Conservation (phyloP, 2,113 vertebrate genomes). For the Megaptera novaeangliae region DNA sequence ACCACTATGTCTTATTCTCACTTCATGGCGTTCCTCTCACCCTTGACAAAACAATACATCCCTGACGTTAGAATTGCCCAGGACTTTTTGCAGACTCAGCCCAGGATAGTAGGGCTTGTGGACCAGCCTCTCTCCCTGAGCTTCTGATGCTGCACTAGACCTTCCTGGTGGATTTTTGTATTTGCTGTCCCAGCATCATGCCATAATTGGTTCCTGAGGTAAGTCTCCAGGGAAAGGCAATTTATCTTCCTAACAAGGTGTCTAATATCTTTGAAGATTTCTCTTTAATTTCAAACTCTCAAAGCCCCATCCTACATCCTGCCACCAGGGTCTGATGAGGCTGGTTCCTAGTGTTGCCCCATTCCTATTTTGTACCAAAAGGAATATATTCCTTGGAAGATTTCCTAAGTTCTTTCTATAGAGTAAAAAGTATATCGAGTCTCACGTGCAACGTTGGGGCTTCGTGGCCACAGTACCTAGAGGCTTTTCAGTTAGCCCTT, state of each 20-base stretch:
- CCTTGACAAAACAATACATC: background rate
- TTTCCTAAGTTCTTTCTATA: background rate
- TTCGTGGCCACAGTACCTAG: background rate
- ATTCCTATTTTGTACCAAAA: background rate
- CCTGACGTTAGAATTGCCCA: background rate
- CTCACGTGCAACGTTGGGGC: background rate
- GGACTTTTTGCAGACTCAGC: background rate
- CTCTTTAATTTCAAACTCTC: slow-evolving; percentile 31
- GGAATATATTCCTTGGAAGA: background rate
- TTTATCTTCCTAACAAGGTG: background rate
- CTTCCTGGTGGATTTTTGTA: background rate
- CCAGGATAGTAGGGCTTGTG: background rate
- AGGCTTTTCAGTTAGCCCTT: background rate
- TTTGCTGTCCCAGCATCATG: background rate
- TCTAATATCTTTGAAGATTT: background rate
- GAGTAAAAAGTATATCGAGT: background rate
- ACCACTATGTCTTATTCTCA: background rate
- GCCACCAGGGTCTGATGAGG: background rate
- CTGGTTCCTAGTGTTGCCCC: background rate
- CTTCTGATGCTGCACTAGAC: background rate
- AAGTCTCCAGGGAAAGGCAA: background rate
- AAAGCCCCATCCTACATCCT: background rate
- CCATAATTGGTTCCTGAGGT: background rate
- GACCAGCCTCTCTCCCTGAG: background rate
- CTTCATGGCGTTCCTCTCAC: background rate